phyloP scores from a whole-genome alignment of 2,113 vertebrate genomes.

The Formicarius rufipectus region DNA sequence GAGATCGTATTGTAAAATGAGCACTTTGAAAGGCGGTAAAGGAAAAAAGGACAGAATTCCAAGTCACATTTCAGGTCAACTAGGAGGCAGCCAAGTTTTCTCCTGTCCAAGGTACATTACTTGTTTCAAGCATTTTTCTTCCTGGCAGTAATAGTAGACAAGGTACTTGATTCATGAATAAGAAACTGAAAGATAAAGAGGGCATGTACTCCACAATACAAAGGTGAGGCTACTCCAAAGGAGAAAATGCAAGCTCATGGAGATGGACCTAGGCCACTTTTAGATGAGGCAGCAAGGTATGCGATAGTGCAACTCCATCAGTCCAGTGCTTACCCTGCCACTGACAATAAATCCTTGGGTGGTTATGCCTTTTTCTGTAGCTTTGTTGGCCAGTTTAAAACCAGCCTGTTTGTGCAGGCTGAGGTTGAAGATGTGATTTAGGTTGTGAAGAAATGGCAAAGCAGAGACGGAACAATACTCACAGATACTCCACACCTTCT shows the following conservation, averaged over 20 bases:
- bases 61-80: neutral
- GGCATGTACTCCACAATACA: neutral
- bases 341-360: neutral
- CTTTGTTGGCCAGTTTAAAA: neutral
- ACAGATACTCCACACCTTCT: neutral
- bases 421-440: neutral
- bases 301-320: neutral
- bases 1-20: neutral
- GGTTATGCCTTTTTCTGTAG: neutral
- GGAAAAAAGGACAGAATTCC: neutral
- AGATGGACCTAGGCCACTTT: neutral
- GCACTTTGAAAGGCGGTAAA: neutral
- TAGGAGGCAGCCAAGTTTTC: neutral
- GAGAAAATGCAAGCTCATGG: accelerated
- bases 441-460: neutral
- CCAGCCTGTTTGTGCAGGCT: neutral
- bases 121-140: neutral
- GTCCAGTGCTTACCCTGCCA: neutral
- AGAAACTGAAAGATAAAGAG: neutral
- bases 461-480: neutral
- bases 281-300: neutral
- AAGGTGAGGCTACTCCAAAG: neutral
- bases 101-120: neutral
- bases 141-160: neutral
- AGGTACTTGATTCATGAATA: neutral